These are phyloP conservation scores for Bruchidius siliquastri DNA, from an alignment of 2,888 invertebrate genomes.

Conservation along the genomic window DNA sequence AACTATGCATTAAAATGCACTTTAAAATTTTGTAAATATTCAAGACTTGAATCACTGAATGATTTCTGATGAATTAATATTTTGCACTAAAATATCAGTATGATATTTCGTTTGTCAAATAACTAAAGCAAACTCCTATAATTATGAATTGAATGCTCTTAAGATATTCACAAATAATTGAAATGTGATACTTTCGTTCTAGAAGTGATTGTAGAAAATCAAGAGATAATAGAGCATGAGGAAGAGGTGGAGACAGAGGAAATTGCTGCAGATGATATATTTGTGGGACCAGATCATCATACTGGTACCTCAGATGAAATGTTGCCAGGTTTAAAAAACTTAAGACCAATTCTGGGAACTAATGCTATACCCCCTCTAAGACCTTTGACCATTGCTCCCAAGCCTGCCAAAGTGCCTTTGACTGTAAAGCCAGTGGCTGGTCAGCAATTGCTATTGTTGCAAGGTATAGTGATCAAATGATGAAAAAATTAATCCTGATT, in stretches of 20 bases:
- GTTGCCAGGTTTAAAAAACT: conserved; percentile 32
- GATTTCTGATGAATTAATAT: no score
- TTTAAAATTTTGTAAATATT: no score
- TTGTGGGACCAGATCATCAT: conserved; percentile 37
- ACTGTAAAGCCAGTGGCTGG: conserved; percentile 43
- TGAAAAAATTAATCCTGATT: not conserved
- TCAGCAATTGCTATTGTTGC: conserved; percentile 49
- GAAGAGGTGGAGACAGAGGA: conserved; percentile 39
- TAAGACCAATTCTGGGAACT: conserved; percentile 12
- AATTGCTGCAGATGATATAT: conserved; percentile 38
- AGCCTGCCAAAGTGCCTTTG: conserved; percentile 40
- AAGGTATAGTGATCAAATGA: conserved; percentile 32
- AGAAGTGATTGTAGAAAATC: conserved; percentile 30
- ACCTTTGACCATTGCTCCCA: conserved; percentile 39
- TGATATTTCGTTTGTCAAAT: no score
- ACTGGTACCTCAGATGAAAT: conserved; percentile 35
- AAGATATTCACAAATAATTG: no score
- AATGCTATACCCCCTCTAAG: conserved; percentile 37
- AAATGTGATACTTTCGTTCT: conserved; percentile 19
- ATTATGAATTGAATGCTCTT: no score
- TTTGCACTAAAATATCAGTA: no score
- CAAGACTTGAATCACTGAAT: no score
- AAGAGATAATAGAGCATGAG: conserved; percentile 31
- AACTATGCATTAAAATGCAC: no score
- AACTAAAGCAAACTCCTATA: no score